phyloP scores from a whole-genome alignment of 2,113 vertebrate genomes.

The Lepidothrix coronata region DNA sequence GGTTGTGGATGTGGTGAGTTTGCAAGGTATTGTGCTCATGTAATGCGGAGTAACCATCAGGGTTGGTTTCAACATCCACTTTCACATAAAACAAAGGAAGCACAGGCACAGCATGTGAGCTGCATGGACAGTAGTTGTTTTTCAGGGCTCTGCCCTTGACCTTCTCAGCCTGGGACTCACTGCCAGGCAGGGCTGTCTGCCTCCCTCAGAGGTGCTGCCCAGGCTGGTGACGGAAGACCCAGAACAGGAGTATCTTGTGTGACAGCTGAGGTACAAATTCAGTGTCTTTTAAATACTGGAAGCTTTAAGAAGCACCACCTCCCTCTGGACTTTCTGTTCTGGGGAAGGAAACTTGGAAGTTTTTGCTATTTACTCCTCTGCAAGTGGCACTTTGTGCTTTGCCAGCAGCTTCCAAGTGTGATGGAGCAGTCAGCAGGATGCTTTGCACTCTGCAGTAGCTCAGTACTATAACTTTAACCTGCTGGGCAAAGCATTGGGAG shows the following conservation, averaged over 20 bases:
- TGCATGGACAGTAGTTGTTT: neutral
- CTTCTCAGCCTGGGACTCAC: neutral
- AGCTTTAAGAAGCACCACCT: neutral
- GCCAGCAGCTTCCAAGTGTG: rapidly evolving
- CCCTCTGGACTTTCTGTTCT: neutral
- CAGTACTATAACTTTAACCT: neutral
- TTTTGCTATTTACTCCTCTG: neutral
- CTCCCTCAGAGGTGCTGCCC: neutral
- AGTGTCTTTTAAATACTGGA: neutral
- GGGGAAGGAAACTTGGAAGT: neutral
- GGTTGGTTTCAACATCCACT: neutral
- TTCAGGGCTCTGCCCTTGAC: neutral
- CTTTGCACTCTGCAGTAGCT: neutral
- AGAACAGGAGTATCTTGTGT: neutral
- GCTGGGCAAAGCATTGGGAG: neutral
- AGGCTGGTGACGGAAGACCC: neutral
- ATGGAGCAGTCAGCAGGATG: neutral
- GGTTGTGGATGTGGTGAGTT: neutral
- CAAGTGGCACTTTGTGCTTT: neutral
- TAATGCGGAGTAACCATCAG: neutral
- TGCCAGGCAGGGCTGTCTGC: neutral
- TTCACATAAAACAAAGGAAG: neutral
- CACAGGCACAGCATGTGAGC: rapidly evolving
- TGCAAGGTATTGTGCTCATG: neutral
- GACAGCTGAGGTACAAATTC: neutral